Evolutionary conservation across 2,888 invertebrate genomes (phyloP).

Genomic region (Alentia gelatinosa): DNA sequence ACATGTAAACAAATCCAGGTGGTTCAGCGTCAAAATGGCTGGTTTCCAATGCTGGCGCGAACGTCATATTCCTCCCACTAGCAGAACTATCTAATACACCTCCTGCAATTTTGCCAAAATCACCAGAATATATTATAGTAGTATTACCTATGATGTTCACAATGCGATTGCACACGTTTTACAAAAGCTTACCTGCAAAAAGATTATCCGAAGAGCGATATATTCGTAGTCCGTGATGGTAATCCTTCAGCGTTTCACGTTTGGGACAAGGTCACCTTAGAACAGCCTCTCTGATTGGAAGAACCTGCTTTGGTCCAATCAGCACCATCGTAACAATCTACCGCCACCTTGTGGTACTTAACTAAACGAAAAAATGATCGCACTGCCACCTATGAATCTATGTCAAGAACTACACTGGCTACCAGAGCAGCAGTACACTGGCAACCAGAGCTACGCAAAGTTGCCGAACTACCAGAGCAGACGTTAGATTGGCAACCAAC

Average conservation of each 20-base stretch:
- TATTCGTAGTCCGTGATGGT: background rate
- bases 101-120: background rate
- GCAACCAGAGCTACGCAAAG: too few species aligned
- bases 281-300: slow-evolving; percentile 10
- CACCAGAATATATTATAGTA: background rate
- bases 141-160: background rate
- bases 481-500: too few species aligned
- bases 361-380: background rate
- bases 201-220: background rate
- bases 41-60: background rate
- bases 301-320: background rate
- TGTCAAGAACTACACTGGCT: too few species aligned
- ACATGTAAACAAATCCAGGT: slow-evolving; percentile 10
- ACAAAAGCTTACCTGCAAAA: background rate
- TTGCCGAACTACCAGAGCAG: too few species aligned
- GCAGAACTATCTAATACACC: background rate
- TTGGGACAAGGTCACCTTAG: slow-evolving; percentile 49
- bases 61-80: background rate
- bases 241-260: background rate
- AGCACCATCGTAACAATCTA: background rate
- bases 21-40: background rate
- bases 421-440: too few species aligned
- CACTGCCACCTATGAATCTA: background rate
- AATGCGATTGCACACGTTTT: background rate
- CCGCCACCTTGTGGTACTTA: background rate